Evolutionary conservation across 2,888 invertebrate genomes (phyloP), one percentile per base, ranked within the genome.

Genomic region (Onthophagus sagittarius): DNA sequence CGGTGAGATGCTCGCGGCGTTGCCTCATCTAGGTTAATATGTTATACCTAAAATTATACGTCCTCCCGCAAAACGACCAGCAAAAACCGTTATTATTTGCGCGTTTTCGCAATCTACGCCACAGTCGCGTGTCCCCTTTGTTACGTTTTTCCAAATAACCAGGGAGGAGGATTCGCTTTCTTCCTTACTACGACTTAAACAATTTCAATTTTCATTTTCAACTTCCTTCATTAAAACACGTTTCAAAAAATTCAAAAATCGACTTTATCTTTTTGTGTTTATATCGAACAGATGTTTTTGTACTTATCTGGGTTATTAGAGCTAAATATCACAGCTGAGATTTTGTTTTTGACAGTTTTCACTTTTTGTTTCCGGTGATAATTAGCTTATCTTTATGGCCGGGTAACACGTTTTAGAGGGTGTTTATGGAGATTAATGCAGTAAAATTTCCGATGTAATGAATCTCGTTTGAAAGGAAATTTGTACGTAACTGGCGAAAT

Each of bases 1-100:
- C 67, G 67, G 23, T 31, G 31, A 67, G 67, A 67, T 67, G 67
- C 67, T 67, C 67, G 67, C 70, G 70, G 77, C 81, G 78, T 84
- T 84, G 82, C 84, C 79, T 81, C 83, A 84, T 84, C 81, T 82
- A 82, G 84, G 84, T 84, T 84, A 84, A 84, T 83, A 82, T 81
- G 80, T 79, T 81, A 75, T 76, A 73, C 74, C 77, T 76, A 77
- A 77, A 78, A 76, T 76, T 77, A 76, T 79, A 76, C 77, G 76
- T 77, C 78, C 77, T 73, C 64, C 15, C 23, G 64, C 15, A 64
- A 64, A 67, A 5, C 67, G 67, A 9, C 63, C 7, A 67, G 15
- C 67, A 9, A 64, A n/a, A 64, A 67, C 39, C 39, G 39, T 53
- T 53, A 53, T 53, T 53, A 53, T 53, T 53, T 53, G 39, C 39